Conservation (phyloP, 64 coral and sea anemone species). For the Porites lutea region DNA sequence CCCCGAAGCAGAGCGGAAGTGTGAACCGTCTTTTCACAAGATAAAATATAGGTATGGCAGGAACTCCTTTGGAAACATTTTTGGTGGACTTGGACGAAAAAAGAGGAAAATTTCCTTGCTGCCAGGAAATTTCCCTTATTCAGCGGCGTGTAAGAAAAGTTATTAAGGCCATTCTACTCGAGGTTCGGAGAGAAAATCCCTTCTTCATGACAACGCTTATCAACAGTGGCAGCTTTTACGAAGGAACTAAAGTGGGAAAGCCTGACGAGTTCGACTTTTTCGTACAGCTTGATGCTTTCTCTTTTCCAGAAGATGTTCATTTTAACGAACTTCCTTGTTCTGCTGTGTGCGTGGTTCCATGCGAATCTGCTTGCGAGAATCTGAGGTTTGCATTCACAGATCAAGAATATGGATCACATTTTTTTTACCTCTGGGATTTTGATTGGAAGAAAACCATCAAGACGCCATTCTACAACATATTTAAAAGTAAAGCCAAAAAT, state of each 20-base stretch:
- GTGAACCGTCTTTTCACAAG: no score
- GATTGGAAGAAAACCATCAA: conserved; percentile 48
- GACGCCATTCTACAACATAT: conserved; percentile 48
- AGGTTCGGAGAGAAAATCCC: conserved; percentile 26
- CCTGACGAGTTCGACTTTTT: conserved; percentile 32
- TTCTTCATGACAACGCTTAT: conserved; percentile 27
- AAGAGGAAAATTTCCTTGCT: neutral
- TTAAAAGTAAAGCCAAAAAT: conserved; percentile 20
- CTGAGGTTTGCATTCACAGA: neutral
- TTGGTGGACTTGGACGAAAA: neutral
- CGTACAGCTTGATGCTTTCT: conserved; percentile 5
- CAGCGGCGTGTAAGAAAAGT: conserved; percentile 5
- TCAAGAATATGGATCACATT: no score
- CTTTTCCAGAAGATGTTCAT: neutral
- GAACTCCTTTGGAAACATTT: neutral
- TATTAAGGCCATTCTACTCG: conserved; percentile 1
- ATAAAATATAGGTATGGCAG: no score
- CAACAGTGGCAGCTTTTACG: conserved; percentile 40
- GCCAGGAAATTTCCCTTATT: neutral
- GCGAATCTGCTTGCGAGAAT: neutral
- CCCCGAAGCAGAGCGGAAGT: no score
- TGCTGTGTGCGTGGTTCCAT: neutral
- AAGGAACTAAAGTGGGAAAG: conserved; percentile 31
- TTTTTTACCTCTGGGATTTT: neutral
- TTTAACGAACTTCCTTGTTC: conserved; percentile 18